Conservation (phyloP, 2,888 invertebrate species). For the Drosophila prolongata region DNA sequence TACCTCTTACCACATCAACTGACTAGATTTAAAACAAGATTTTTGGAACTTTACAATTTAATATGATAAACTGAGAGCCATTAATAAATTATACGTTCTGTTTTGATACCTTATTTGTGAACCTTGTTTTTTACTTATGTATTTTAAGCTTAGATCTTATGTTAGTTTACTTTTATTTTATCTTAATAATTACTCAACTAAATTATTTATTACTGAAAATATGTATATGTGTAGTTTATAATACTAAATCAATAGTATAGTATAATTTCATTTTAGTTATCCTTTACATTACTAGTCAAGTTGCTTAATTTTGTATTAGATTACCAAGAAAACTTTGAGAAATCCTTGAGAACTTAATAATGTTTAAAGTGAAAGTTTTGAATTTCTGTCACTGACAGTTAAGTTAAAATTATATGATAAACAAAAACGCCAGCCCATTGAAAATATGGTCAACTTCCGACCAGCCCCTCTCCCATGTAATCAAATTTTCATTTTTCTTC, state of each 20-base stretch:
- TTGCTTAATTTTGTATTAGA: no score
- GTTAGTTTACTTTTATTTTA: no score
- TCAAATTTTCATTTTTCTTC: slow-evolving; percentile 49
- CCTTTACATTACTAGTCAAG: no score
- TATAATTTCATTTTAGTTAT: no score
- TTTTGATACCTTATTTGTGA: background rate
- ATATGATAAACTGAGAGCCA: slow-evolving; percentile 1
- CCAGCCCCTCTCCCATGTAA: slow-evolving; percentile 38
- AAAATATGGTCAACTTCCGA: background rate
- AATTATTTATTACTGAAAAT: no score
- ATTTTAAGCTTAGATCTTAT: background rate
- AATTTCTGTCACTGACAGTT: slow-evolving; percentile 2
- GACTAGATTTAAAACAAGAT: slow-evolving; percentile 6
- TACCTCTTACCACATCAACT: slow-evolving; percentile 11
- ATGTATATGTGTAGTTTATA: no score
- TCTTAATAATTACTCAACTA: no score
- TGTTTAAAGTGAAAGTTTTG: background rate
- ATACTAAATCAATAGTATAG: no score
- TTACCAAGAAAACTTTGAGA: background rate
- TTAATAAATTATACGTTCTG: slow-evolving; percentile 27
- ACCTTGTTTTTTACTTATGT: background rate
- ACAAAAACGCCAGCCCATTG: background rate
- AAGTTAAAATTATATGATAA: background rate
- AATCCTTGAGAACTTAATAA: background rate
- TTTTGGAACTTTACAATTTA: background rate